A percentile compares a stretch with the other conserved stretches of the same genome.
phyloP scores from a whole-genome alignment of 2,797 vertebrate genomes.

The Platalea minor region DNA sequence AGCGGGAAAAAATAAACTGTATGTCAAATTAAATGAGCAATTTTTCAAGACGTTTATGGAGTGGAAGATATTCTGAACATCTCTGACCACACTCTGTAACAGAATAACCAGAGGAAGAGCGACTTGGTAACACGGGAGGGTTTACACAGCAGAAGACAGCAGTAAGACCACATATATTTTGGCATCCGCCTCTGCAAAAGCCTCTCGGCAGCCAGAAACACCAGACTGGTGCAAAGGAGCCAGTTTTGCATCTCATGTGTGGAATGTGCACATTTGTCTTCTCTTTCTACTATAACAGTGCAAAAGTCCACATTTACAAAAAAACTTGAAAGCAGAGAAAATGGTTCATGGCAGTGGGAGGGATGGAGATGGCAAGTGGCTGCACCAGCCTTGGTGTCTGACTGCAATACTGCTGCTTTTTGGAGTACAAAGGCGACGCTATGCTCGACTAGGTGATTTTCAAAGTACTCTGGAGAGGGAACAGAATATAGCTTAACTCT shows the following conservation, averaged over 20 bases:
- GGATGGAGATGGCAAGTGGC: background rate
- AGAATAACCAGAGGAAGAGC: background rate
- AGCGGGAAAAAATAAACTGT: background rate
- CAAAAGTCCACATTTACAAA: background rate
- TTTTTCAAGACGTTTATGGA: background rate
- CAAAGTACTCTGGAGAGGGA: background rate
- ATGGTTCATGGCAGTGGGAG: background rate
- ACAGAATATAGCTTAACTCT: background rate
- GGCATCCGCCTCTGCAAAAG: background rate
- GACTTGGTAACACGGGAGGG: background rate
- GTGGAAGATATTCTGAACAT: background rate
- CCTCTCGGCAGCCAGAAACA: background rate
- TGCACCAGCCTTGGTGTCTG: rapidly evolving
- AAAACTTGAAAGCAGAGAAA: background rate
- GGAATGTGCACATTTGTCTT: background rate
- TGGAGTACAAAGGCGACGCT: rapidly evolving
- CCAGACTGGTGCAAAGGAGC: background rate
- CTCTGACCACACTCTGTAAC: background rate
- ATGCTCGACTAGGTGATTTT: rapidly evolving
- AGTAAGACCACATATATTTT: background rate
- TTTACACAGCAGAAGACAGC: background rate
- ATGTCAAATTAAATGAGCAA: background rate
- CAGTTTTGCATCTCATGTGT: background rate
- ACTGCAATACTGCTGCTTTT: background rate
- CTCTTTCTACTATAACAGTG: background rate